phyloP scores from a whole-genome alignment of 1,140 invertebrate species.

The Heterodera schachtii region DNA sequence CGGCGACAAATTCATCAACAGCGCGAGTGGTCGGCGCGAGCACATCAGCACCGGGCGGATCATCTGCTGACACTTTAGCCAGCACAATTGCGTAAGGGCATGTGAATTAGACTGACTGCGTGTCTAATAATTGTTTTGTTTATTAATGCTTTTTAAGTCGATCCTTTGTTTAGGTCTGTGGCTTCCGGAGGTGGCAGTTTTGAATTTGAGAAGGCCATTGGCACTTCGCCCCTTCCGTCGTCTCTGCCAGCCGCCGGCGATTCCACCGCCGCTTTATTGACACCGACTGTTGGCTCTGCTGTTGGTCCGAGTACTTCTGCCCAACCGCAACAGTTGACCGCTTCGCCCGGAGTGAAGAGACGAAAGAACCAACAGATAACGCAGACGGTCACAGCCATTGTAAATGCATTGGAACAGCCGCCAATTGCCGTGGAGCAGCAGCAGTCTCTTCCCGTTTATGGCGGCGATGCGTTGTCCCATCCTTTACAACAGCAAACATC shows the following conservation, averaged over 20 bases:
- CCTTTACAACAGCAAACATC: not conserved
- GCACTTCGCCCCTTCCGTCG: conserved; percentile 9
- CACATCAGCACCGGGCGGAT: not conserved
- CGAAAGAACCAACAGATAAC: not conserved
- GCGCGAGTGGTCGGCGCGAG: not conserved
- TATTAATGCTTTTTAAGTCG: not conserved
- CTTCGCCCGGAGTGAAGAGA: conserved; percentile 2
- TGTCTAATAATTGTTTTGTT: too few species aligned
- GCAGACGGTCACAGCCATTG: not conserved
- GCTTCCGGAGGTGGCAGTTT: conserved; percentile 25
- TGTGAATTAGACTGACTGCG: not conserved
- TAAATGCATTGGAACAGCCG: not conserved
- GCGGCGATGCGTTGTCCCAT: not conserved
- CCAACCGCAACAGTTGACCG: not conserved
- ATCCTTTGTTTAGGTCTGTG: conserved; percentile 18
- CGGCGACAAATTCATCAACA: not conserved
- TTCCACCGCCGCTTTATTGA: not conserved
- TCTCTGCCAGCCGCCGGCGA: not conserved
- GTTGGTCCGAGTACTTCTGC: conserved; percentile 18
- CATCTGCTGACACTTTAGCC: conserved; percentile 19
- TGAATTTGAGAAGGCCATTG: conserved; percentile 21
- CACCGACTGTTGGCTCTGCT: not conserved
- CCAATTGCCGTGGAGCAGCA: not conserved
- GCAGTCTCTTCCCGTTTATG: not conserved
- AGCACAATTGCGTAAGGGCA: conserved; percentile 29